Conservation (phyloP, 2,888 invertebrate genomes). For the Dorcus hopei region DNA sequence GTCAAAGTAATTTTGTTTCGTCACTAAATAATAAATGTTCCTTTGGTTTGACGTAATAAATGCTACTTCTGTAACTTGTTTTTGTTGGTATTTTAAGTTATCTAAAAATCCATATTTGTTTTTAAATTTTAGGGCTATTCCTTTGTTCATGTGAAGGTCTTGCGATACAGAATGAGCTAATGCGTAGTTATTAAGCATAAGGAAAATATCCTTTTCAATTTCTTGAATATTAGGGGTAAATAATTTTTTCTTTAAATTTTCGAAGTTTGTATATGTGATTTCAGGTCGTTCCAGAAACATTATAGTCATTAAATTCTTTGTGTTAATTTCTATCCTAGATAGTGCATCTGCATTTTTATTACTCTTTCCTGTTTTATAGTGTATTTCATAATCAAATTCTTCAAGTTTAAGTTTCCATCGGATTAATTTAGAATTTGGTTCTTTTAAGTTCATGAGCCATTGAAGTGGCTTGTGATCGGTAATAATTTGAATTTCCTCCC, state of each 20-base stretch:
- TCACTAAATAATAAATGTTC: too few relatives aligned
- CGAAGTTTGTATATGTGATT: too few relatives aligned
- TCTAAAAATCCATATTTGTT: background rate
- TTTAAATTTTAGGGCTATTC: background rate
- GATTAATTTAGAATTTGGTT: constrained; percentile 5
- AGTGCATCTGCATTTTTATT: constrained; percentile 4
- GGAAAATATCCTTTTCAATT: background rate
- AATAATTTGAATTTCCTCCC: background rate
- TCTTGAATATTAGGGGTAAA: background rate
- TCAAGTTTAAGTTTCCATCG: background rate
- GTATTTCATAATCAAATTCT: constrained; percentile 6
- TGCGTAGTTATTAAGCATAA: background rate
- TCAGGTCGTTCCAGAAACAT: too few relatives aligned
- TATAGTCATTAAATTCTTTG: too few relatives aligned
- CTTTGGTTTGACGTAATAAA: too few relatives aligned
- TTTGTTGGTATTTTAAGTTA: background rate
- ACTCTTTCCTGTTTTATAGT: background rate
- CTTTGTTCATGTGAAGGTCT: background rate
- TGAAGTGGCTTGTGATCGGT: constrained; percentile 3
- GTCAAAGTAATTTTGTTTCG: too few relatives aligned
- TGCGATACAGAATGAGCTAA: background rate
- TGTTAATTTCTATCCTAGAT: background rate
- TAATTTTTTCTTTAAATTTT: background rate
- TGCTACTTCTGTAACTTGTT: background rate
- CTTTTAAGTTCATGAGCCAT: constrained; percentile 3